A percentile compares a stretch with the other conserved stretches of the same genome.
Conservation (phyloP, 2,113 vertebrate species). For the Poeciliopsis occidentalis region DNA sequence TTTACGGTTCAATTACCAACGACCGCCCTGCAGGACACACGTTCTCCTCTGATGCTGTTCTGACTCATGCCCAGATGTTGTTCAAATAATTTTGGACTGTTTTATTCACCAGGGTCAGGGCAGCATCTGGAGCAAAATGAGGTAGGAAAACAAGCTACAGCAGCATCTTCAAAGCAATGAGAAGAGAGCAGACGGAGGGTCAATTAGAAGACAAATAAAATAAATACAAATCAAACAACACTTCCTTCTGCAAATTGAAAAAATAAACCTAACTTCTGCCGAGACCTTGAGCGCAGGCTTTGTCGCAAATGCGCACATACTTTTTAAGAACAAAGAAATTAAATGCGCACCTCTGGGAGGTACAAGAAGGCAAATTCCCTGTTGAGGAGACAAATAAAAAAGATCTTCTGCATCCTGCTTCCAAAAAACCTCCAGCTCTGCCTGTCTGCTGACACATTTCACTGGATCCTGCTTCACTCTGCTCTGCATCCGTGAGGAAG, state of each 20-base stretch:
- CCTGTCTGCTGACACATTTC: constrained; percentile 57
- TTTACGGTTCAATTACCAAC: constrained; percentile 71
- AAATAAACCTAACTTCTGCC: constrained; percentile 18
- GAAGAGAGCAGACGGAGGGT: constrained; percentile 14
- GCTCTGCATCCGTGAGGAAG: constrained; percentile 31
- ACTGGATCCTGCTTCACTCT: constrained; percentile 37
- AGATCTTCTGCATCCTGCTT: constrained; percentile 51
- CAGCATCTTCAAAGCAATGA: neutral
- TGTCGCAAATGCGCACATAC: constrained; percentile 34
- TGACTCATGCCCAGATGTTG: constrained; percentile 67
- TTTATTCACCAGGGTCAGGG: constrained; percentile 59
- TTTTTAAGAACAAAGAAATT: constrained; percentile 58
- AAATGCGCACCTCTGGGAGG: constrained; percentile 59
- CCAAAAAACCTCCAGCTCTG: constrained; percentile 35
- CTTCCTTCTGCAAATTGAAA: constrained; percentile 14
- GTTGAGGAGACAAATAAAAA: constrained; percentile 51
- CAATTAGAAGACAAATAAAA: constrained; percentile 1
- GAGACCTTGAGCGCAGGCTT: constrained; percentile 8
- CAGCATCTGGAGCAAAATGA: constrained; percentile 46
- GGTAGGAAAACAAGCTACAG: constrained; percentile 32
- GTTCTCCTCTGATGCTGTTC: constrained; percentile 38
- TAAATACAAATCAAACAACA: constrained; percentile 19
- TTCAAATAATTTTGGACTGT: constrained; percentile 58
- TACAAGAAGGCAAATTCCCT: constrained; percentile 50
- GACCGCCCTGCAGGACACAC: constrained; percentile 52